Base-by-base conservation (phyloP, 2,888 invertebrate species). In the Chrysotoxum bicinctum region DNA sequence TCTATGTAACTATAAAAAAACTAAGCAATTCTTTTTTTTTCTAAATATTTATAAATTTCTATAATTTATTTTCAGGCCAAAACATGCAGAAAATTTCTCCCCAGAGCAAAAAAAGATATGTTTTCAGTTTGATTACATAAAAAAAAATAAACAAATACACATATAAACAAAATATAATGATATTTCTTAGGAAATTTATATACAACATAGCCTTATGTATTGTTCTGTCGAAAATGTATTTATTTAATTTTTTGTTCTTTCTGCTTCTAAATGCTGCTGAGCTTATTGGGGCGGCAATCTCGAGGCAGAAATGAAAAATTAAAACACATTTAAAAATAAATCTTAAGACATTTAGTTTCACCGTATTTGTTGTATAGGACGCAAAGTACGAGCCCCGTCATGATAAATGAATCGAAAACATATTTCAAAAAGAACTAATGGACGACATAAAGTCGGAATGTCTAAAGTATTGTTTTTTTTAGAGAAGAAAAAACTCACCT, bases 401-500 rank as follows among this genome's bases (percentile, higher is more conserved):
- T 16, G 45, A 81, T 82, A 69, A 75, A 82, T 77, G 54, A 77
- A 78, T 72, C 19, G 68, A 50, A 40, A 12, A 75, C 45, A 35
- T 40, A 32, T 45, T 35, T 26, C 56, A 60, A 64, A 54, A n/a
- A n/a, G n/a, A 1, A 3, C 10, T 10, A 45, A 37, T 52, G 40
- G 21, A 35, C 23, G 54, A 32, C 45, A 70, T 12, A 62, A 26
- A 19, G 14, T 32, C 30, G n/a, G 43, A 48, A 48, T 26, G 32
- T 16, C 30, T 37, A n/a, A n/a, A n/a, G 40, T 16, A 19, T 64
- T 56, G 16, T 23, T 40, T 14, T 48, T 23, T 60, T 7, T 30
- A 16, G 6, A 32, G 12, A 56, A 37, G 10, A 23, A 23, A n/a
- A 19, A 64, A 89, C 91, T 89, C 77, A 91, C 91, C 91, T 91